Base-by-base conservation (phyloP, 2,113 vertebrate genomes). In the Periophthalmodon schlosseri region DNA sequence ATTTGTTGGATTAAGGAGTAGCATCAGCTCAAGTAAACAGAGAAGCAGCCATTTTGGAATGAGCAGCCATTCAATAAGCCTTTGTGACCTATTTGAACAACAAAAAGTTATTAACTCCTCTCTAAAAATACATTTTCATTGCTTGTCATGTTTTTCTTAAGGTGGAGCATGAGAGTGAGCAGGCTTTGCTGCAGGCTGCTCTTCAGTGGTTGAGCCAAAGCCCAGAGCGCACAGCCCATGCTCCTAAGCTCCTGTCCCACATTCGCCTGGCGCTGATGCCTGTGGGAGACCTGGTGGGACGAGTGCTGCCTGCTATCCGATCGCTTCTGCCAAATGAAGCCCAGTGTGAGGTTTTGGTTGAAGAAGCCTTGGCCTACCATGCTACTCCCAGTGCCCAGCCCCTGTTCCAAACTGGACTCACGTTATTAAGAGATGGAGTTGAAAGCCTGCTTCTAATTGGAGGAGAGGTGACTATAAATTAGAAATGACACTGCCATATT, bases 231-330 rank as follows among this genome's bases (percentile, higher is more conserved):
- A 89, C 93, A 47, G 79, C 74, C 0, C 92, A 96, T 0, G 95
- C 95, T 57, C 75, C 84, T 44, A 94, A 91, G 13, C 95, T 98
- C 33, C 95, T 99, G 65, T 92, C 95, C 70, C 94, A 96, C 87
- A 93, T 99, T 77, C 96, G 94, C 77, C 96, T 99, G 75, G 95
- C 96, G 0, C 84, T 99, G 80, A 97, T 99, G 78, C 93, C 96
- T 0, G 92, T 91, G 39, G 95, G 81, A 0, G 95, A 96, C 74
- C 95, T 99, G n/a, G 80, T 94, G 34, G 93, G 93, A 10, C 91
- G 89, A 0, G 95, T 96, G 68, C 94, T 96, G 71, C 95, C 97
- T 0, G 94, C 95, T 0, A 73, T 97, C 66, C 91, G 92, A 79
- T 93, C 95, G 0, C 94, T 98, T 50, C 92, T 97, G 77, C 95